These are phyloP conservation scores for Propithecus coquereli DNA, from an alignment of 2,113 vertebrate genomes.

Conservation along the genomic window DNA sequence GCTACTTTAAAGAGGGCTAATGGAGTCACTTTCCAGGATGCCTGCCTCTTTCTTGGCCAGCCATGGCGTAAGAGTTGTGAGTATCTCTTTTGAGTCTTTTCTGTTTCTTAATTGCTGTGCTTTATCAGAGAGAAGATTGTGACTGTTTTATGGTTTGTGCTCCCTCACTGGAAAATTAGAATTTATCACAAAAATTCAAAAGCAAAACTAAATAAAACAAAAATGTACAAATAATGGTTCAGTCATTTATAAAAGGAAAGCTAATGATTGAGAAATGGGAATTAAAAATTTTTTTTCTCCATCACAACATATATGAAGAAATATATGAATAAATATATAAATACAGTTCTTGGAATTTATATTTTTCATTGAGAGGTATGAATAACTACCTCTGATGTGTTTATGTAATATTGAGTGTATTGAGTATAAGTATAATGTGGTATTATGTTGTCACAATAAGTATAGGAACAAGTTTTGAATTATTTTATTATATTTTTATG, in stretches of 20 bases:
- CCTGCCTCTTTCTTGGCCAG: slow-evolving; percentile 1
- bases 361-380: neutral
- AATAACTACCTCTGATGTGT: neutral
- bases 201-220: neutral
- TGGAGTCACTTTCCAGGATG: neutral
- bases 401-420: neutral
- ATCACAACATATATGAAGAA: neutral
- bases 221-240: neutral
- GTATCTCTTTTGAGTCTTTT: neutral
- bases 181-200: slow-evolving; percentile 9
- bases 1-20: slow-evolving; percentile 24
- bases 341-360: neutral
- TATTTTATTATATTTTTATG: neutral
- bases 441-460: neutral
- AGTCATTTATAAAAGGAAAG: slow-evolving; percentile 11
- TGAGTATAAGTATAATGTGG: neutral
- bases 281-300: neutral
- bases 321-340: neutral
- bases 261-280: neutral
- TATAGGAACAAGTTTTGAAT: neutral
- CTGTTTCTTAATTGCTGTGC: neutral
- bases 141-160: neutral
- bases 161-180: neutral
- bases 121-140: neutral
- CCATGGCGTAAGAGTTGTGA: neutral